Percentiles rank a stretch among this genome's conserved stretches.
Conservation (phyloP, 2,797 vertebrate species). For the Nannoperca obscura region DNA sequence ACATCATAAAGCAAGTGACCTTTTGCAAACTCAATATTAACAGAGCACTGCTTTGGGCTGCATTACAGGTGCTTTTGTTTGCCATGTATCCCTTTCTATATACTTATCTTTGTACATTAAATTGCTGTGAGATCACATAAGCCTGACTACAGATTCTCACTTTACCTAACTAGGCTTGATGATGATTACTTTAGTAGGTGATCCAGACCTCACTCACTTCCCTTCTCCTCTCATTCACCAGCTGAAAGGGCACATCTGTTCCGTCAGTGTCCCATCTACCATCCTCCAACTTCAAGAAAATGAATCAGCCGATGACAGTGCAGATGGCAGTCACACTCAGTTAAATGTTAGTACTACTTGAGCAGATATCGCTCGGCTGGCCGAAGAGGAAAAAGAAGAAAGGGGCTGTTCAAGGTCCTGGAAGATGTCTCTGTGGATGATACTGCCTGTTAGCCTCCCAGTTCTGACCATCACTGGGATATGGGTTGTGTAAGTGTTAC, state of each 20-base stretch:
- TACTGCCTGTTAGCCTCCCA: slow-evolving; percentile 90
- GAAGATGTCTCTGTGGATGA: slow-evolving; percentile 90
- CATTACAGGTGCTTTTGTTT: slow-evolving; percentile 16
- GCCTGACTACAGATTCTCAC: neutral
- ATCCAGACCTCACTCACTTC: slow-evolving; percentile 8
- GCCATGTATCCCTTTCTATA: neutral
- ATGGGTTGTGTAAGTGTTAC: slow-evolving; percentile 92
- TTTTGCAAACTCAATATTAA: neutral
- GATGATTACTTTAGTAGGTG: slow-evolving; percentile 1
- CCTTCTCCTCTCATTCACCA: slow-evolving; percentile 37
- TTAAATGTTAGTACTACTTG: slow-evolving; percentile 84
- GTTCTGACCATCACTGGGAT: slow-evolving; percentile 92
- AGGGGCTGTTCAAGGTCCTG: slow-evolving; percentile 55
- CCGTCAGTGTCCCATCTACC: slow-evolving; percentile 30
- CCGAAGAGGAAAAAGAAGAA: slow-evolving; percentile 83
- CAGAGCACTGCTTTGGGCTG: neutral
- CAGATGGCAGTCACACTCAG: slow-evolving; percentile 67
- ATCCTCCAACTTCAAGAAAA: slow-evolving; percentile 40
- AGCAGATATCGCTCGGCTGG: slow-evolving; percentile 81
- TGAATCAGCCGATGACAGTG: slow-evolving; percentile 49
- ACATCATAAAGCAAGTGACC: neutral
- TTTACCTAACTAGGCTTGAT: neutral
- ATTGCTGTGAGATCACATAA: slow-evolving; percentile 1
- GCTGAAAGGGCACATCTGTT: slow-evolving; percentile 52
- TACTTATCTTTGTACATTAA: neutral